These are phyloP conservation scores for Cheirogaleus major DNA, from an alignment of 2,797 vertebrate genomes.

Conservation along the genomic window DNA sequence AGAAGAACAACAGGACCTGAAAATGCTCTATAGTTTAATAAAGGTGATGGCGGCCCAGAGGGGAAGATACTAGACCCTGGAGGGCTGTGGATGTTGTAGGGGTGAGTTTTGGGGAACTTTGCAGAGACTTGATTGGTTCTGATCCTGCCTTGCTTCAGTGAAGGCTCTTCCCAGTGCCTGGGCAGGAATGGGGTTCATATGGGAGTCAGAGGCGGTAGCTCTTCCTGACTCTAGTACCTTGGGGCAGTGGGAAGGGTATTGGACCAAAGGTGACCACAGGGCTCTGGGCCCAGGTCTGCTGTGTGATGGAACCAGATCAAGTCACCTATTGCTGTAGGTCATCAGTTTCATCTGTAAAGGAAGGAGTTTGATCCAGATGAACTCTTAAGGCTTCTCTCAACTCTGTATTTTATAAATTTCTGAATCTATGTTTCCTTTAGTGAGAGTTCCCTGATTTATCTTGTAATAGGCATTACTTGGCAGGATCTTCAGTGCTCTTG, in stretches of 20 bases:
- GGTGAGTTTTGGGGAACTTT: rapidly evolving
- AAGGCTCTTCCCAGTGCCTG: not conserved
- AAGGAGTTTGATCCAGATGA: not conserved
- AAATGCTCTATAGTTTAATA: not conserved
- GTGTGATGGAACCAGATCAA: not conserved
- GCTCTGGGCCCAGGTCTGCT: not conserved
- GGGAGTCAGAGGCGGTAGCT: not conserved
- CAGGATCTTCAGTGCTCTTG: not conserved
- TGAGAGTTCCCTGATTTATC: not conserved
- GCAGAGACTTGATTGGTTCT: not conserved
- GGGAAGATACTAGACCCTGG: not conserved
- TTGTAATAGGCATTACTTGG: not conserved
- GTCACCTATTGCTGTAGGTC: not conserved
- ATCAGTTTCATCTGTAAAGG: not conserved
- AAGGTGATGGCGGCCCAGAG: not conserved
- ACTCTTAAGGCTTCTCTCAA: not conserved
- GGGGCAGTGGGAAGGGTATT: not conserved
- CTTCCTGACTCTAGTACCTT: not conserved
- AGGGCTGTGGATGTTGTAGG: not conserved
- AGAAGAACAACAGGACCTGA: not conserved
- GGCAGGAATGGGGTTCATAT: not conserved
- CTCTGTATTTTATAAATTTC: not conserved
- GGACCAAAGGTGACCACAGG: not conserved
- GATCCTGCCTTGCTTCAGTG: not conserved
- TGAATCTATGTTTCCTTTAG: not conserved